Evolutionary conservation across 1,140 invertebrate species (phyloP).

Genomic region (Globodera ellingtonae): DNA sequence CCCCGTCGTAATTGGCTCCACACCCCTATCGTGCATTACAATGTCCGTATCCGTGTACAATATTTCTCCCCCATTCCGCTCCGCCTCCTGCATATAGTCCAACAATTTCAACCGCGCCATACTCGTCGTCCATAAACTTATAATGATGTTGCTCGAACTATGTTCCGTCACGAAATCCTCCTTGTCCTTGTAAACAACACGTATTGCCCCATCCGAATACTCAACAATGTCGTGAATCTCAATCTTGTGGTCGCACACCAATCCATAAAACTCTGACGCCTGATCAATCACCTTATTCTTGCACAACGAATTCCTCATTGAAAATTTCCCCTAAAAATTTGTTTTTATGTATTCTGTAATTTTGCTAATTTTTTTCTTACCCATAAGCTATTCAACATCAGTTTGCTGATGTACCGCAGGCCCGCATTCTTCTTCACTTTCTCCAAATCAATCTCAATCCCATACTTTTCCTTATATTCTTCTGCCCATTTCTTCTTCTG

Average conservation of each 20-base stretch:
- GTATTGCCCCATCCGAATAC: background rate
- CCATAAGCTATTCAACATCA: background rate
- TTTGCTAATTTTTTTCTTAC: too few species aligned
- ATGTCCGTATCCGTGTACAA: slow-evolving; percentile 3
- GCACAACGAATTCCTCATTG: background rate
- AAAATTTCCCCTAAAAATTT: slow-evolving; percentile 2
- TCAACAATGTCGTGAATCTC: background rate
- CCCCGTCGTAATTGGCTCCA: background rate
- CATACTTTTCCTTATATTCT: background rate
- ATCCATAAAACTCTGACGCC: background rate
- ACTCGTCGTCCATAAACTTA: slow-evolving; percentile 1
- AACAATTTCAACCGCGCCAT: background rate
- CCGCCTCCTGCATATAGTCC: background rate
- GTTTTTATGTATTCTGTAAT: too few species aligned
- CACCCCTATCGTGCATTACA: background rate
- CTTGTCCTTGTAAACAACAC: background rate
- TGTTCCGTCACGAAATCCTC: slow-evolving; percentile 1
- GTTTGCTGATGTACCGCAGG: background rate
- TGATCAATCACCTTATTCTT: background rate
- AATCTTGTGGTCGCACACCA: background rate
- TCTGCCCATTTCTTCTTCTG: background rate
- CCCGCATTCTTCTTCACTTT: slow-evolving; percentile 6
- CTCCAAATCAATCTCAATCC: background rate
- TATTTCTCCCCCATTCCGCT: background rate
- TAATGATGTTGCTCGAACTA: background rate